A percentile compares a stretch with the other conserved stretches of the same genome.
These are phyloP conservation scores for Labeo rohita DNA, from an alignment of 2,113 vertebrate species.

Conservation along the genomic window DNA sequence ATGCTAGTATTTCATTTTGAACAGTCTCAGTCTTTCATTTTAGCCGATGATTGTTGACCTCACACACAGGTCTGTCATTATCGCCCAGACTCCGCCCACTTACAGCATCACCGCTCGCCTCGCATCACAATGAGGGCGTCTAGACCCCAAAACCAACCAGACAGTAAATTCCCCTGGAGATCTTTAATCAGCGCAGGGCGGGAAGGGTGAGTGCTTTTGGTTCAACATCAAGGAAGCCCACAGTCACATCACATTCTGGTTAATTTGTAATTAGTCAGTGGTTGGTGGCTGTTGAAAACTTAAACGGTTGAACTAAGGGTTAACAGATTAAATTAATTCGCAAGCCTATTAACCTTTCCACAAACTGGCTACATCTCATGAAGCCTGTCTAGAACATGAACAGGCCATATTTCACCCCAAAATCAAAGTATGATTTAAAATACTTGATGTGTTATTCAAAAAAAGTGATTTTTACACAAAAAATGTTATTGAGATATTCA, in stretches of 20 bases:
- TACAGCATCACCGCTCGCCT: neutral
- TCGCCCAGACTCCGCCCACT: neutral
- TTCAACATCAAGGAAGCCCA: neutral
- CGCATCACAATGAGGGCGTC: neutral
- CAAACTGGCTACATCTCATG: neutral
- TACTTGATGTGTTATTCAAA: neutral
- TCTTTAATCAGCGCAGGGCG: slow-evolving; percentile 1
- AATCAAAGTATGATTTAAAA: neutral
- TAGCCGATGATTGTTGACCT: slow-evolving; percentile 5
- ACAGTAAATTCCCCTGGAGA: neutral
- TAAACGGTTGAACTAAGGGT: neutral
- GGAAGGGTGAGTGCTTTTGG: neutral
- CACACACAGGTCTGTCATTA: slow-evolving; percentile 34
- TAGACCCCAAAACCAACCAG: neutral
- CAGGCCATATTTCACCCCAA: neutral
- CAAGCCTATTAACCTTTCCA: neutral
- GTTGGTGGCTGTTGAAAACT: neutral
- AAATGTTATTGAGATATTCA: neutral
- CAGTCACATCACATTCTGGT: slow-evolving; percentile 8
- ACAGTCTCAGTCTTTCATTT: neutral
- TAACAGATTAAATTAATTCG: neutral
- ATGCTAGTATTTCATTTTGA: neutral
- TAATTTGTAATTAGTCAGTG: neutral
- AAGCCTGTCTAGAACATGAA: neutral
- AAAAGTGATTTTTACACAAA: neutral